Conservation (phyloP, 2,888 invertebrate genomes). For the Megalurothrips usitatus region DNA sequence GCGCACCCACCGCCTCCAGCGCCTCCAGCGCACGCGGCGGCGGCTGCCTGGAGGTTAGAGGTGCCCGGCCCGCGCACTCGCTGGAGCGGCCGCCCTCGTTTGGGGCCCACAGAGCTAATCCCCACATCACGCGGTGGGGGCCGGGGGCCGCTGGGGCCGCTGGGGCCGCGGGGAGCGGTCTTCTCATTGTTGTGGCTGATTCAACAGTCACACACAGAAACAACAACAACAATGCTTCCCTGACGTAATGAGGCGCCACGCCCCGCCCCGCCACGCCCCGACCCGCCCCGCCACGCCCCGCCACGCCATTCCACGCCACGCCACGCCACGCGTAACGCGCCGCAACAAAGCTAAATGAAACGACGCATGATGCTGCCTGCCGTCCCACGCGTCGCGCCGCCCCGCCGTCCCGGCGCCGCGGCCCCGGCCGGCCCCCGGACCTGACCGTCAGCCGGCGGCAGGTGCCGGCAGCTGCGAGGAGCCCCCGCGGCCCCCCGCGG, state of each 20-base stretch:
- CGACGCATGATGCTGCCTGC: slow-evolving; percentile 9
- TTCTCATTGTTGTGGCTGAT: not conserved
- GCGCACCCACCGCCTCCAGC: too few relatives aligned
- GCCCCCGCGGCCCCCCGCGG: too few relatives aligned
- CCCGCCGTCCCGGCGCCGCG: too few relatives aligned
- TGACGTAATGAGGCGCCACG: not conserved
- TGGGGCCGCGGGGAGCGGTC: not conserved
- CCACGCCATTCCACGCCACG: not conserved
- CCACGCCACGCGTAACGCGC: not conserved
- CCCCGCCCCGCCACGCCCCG: not conserved
- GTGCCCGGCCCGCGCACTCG: too few relatives aligned
- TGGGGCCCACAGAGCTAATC: not conserved
- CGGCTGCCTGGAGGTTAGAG: too few relatives aligned
- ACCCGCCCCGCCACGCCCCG: not conserved
- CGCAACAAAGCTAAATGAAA: slow-evolving; percentile 5
- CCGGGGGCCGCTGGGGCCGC: not conserved
- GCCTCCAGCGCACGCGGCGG: too few relatives aligned
- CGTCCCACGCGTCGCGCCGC: slow-evolving; percentile 17
- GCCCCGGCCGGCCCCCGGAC: too few relatives aligned
- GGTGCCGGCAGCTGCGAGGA: too few relatives aligned
- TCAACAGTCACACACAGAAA: not conserved
- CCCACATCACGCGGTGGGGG: not conserved
- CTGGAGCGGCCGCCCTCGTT: too few relatives aligned
- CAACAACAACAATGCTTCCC: not conserved
- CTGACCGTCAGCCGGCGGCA: too few relatives aligned